Evolutionary conservation across 2,797 vertebrate species (phyloP), one percentile per base, ranked within the genome.

Genomic region (Gambelia wislizenii): DNA sequence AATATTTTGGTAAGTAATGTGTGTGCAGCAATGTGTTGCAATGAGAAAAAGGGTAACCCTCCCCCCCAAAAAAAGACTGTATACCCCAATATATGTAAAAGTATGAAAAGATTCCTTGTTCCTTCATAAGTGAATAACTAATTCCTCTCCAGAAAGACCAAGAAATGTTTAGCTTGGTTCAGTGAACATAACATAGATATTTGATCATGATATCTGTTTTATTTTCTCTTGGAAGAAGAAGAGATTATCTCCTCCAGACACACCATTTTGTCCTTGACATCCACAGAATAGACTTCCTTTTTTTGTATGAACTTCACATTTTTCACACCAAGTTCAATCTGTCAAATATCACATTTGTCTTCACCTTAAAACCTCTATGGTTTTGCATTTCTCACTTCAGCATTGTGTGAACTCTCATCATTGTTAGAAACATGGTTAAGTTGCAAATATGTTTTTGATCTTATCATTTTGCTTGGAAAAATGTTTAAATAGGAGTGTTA

Each of bases 261-360:
- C 54, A 47, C 44, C 13, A 49, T 72, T 56, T 83, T 88, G 33
- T 49, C n/a, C 39, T 83, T 61, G 25, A 25, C 56, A n/a, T 75
- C 25, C 39, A 75, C 22, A 18, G 47, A 88, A 82, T 49, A 56
- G 22, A 56, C 14, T 83, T 83, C 54, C 2, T 83, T 76, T 88
- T 36, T 83, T 88, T 88, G 74, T 44, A 88, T 67, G 30, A 82
- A 44, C 20, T 36, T 27, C 30, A 75, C 30, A 59, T 72, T 18
- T 87, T 81, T 76, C 81, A 67, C n/a, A 76, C 72, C 30, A 54
- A n/a, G 74, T 88, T 49, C 59, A 83, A n/a, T 88, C 44, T 76
- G n/a, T 77, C 36, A 69, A 78, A 69, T 70, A 39, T 76, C 42
- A 13, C 54, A 74, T 88, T 83, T 47, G 42, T 77, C 39, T 44